Conservation (phyloP, 2,888 invertebrate species). For the Fabriciana adippe region DNA sequence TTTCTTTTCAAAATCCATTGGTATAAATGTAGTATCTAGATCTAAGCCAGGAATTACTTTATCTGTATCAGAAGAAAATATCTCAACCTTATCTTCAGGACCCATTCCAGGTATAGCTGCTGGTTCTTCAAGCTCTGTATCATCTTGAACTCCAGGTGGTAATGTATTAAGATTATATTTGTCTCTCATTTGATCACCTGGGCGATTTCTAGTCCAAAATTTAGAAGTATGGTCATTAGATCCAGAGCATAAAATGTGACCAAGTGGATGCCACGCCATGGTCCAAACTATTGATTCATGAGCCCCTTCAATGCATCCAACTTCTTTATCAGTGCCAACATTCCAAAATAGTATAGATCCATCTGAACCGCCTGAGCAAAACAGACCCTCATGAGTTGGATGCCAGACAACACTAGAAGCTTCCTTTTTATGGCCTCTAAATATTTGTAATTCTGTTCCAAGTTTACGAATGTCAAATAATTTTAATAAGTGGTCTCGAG, state of each 20-base stretch:
- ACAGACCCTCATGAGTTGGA: slow-evolving; percentile 97
- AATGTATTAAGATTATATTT: slow-evolving; percentile 97
- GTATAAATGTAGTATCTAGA: slow-evolving; percentile 85
- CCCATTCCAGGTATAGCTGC: slow-evolving; percentile 98
- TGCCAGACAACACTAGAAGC: slow-evolving; percentile 99
- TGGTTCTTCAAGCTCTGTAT: slow-evolving; percentile 86
- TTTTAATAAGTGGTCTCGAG: slow-evolving; percentile 97
- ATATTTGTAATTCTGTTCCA: slow-evolving; percentile 97
- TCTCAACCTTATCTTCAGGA: slow-evolving; percentile 95
- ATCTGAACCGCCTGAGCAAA: slow-evolving; percentile 99
- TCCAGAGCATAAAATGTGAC: slow-evolving; percentile 98
- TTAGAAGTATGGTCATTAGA: slow-evolving; percentile 99
- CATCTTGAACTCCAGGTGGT: slow-evolving; percentile 87
- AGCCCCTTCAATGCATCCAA: slow-evolving; percentile 98
- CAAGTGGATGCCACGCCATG: slow-evolving; percentile 99
- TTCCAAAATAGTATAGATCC: slow-evolving; percentile 99
- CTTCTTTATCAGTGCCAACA: slow-evolving; percentile 98
- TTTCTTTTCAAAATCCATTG: slow-evolving; percentile 87
- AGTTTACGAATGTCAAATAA: slow-evolving; percentile 98
- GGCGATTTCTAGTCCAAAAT: slow-evolving; percentile 99
- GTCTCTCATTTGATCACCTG: slow-evolving; percentile 98
- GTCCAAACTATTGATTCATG: slow-evolving; percentile 99
- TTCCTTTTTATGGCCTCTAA: slow-evolving; percentile 99
- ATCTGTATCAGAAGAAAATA: slow-evolving; percentile 82
- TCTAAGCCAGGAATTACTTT: slow-evolving; percentile 93